phyloP scores from a whole-genome alignment of 1,140 invertebrate genomes.

The Sitobion miscanthi region DNA sequence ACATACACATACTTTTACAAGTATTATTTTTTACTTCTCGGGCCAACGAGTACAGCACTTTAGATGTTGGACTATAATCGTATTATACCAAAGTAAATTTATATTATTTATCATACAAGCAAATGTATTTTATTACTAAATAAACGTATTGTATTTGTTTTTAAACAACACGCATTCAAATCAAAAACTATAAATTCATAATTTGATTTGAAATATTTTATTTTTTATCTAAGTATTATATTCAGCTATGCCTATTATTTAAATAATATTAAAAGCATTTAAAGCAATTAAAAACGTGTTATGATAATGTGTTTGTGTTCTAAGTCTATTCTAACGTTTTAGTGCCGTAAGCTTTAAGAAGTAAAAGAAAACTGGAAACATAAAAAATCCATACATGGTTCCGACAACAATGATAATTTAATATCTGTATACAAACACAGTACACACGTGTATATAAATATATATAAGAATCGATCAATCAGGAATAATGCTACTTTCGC shows the following conservation, averaged over 20 bases:
- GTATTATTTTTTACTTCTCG: background rate
- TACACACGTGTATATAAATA: no score
- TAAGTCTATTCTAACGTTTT: background rate
- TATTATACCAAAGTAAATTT: background rate
- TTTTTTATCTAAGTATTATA: background rate
- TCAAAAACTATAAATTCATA: background rate
- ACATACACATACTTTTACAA: no score
- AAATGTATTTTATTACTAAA: background rate
- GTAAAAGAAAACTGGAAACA: constrained; percentile 36
- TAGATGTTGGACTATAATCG: background rate
- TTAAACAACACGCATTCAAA: background rate
- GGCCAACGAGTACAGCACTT: background rate
- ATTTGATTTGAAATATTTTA: background rate
- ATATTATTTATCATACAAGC: background rate
- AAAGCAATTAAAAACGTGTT: constrained; percentile 1
- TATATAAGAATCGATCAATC: constrained; percentile 45
- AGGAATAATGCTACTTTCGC: constrained; percentile 45
- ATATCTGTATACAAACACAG: constrained; percentile 3
- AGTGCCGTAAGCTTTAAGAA: background rate
- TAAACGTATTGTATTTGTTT: background rate
- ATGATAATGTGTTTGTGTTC: background rate
- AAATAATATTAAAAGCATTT: background rate
- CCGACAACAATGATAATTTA: constrained; percentile 41
- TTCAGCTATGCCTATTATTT: background rate
- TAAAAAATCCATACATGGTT: constrained; percentile 26